Base-by-base conservation (phyloP, 1,140 invertebrate species). In the Chymomyza costata region DNA sequence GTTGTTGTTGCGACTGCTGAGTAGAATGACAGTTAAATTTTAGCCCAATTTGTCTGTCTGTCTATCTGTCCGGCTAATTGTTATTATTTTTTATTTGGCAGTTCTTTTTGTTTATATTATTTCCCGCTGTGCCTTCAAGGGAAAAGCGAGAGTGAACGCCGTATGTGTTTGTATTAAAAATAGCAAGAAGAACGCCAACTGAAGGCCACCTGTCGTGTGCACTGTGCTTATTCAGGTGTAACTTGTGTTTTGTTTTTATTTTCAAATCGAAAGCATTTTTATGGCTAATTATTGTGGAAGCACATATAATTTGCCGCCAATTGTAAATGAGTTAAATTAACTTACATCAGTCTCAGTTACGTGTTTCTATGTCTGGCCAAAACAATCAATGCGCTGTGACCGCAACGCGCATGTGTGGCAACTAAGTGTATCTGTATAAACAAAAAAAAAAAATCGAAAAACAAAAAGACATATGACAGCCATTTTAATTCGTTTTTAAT, bases 191-290 rank as follows among this genome's bases (percentile, higher is more conserved):
- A 14, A 34, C 41, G 15, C 16, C 37, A 40, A 6, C 34, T 52
- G 50, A 66, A 80, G 71, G 73, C 73, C 73, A 80, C 73, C 73
- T 80, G 73, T 80, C 73, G 53, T 60, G 40, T 74, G 67, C 73
- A 54, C 56, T 65, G 28, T 64, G 64, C 6, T 58, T 41, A 56
- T 48, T 80, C 64, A 66, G 19, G 61, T 61, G 65, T 69, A 41
- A 57, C 66, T 60, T 53, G 15, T 55, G 31, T 35, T 35, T 28
- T 16, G 21, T n/a, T 10, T 17, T 59, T 34, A 59, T 32, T 11
- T 11, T 35, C 51, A n/a, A 21, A 31, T 25, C 30, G 11, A 21
- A 51, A 13, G 10, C 8, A 32, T 53, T 38, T 30, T 15, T 53
- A 10, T 48, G 41, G 19, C 35, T 41, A 55, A 52, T 66, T 68